Evolutionary conservation across 2,797 vertebrate species (phyloP).

Genomic region (Pangasius sanitwongsei): DNA sequence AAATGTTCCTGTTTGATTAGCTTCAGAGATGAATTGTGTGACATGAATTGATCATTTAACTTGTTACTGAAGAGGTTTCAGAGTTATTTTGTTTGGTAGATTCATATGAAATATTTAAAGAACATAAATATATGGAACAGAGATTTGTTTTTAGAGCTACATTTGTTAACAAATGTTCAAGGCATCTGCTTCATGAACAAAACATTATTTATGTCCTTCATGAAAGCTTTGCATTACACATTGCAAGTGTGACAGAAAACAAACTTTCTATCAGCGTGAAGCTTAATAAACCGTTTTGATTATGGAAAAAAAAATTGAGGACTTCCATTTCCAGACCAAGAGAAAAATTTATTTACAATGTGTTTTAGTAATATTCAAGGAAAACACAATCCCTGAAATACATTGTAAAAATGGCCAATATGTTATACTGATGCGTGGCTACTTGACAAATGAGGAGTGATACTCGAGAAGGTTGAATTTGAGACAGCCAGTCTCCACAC

Average conservation of each 20-base stretch:
- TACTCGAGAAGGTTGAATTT: not conserved
- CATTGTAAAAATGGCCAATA: constrained; percentile 28
- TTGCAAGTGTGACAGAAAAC: not conserved
- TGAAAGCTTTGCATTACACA: not conserved
- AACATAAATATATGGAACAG: constrained; percentile 46
- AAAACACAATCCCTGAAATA: constrained; percentile 15
- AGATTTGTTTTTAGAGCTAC: not conserved
- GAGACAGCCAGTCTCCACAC: not conserved
- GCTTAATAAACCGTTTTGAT: not conserved
- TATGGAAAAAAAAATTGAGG: not conserved
- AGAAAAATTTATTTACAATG: constrained; percentile 51
- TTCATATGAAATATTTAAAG: constrained; percentile 73
- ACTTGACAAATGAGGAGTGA: not conserved
- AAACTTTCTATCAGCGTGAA: not conserved
- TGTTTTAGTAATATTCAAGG: constrained; percentile 21
- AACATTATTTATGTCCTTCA: not conserved
- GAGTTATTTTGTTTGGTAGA: constrained; percentile 55
- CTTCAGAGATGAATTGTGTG: constrained; percentile 71
- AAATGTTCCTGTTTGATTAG: constrained; percentile 73
- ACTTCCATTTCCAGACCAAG: constrained; percentile 18
- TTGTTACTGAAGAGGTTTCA: constrained; percentile 45
- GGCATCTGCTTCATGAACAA: not conserved
- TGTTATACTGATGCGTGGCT: constrained; percentile 14
- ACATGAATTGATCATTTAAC: constrained; percentile 75
- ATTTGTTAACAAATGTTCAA: not conserved